Evolutionary conservation across 37 sponge, comb jelly and placozoan species (phyloP), one percentile per base, ranked within the genome.

Genomic region (Haliclona indistincta): DNA sequence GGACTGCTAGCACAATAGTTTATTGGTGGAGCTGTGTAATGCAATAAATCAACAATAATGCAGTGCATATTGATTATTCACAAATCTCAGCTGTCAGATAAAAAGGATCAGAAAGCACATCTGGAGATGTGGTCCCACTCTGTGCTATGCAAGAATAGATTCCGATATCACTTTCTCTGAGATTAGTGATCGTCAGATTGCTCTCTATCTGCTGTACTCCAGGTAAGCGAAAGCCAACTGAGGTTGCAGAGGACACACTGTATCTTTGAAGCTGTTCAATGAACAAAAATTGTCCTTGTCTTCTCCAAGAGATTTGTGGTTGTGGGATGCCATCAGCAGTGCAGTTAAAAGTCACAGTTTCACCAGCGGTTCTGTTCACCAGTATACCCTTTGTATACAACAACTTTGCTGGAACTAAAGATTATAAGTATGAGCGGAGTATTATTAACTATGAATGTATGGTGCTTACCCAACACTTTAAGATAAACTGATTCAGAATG

Each of bases 301-400:
- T 51, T 29, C 63, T 71, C 81, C 81, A 81, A 0, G 25, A 3
- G 1, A 81, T 81, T 3, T 65, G 34, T 10, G 81, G 81, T 2
- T 40, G 22, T 6, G 72, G 73, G 3, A 52, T 38, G 26, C 81
- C 81, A 64, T 81, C 73, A 28, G 81, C 81, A 36, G 37, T 47
- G 33, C 81, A 81, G 15, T 11, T 53, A 28, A 81, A 71, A 19
- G 52, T 61, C 37, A 63, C 55, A 34, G 22, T 33, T 26, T 40
- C 61, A 22, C 83, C 61, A 67, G 41, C 28, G 1, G 11, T 55
- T 39, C 30, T 35, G 10, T 4, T 26, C 1, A 23, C 5, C 19
- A 11, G 7, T 1, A 22, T 33, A 6, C 55, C 54, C 13, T 8
- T 23, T 19, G 3, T 38, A 29, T 73, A 32, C 61, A 37, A 8